phyloP scores from a whole-genome alignment of 2,797 vertebrate species.

The Limnodromus scolopaceus region DNA sequence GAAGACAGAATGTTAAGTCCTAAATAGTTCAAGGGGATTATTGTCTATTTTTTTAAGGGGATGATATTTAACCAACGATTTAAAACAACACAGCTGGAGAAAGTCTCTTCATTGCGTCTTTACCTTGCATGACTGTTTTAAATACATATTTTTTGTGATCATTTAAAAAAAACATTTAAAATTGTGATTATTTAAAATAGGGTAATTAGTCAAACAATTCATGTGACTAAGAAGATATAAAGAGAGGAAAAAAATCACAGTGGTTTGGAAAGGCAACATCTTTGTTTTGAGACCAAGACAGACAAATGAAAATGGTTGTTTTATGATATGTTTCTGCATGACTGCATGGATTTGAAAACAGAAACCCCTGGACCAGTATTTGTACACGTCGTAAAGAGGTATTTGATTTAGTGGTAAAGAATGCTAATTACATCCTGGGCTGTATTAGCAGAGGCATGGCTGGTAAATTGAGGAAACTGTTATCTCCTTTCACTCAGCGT shows the following conservation, averaged over 20 bases:
- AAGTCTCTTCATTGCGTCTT: background rate
- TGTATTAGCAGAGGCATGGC: background rate
- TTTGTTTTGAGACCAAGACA: background rate
- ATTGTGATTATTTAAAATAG: background rate
- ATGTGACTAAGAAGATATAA: background rate
- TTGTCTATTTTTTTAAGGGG: background rate
- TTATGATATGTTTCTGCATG: background rate
- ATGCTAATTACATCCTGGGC: background rate
- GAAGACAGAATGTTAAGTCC: background rate
- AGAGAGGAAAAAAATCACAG: background rate
- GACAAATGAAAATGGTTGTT: background rate
- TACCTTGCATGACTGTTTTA: background rate
- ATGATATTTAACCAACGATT: background rate
- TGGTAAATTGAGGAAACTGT: background rate
- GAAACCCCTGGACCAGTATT: background rate
- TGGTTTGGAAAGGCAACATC: background rate
- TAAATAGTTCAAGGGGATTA: background rate
- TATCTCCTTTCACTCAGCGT: background rate
- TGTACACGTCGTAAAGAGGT: background rate
- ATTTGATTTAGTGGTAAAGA: background rate
- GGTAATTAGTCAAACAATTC: background rate
- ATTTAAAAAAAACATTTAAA: conserved; percentile 1
- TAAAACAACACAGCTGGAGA: background rate
- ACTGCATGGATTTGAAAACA: background rate
- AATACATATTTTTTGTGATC: background rate